These are phyloP conservation scores for Zeuzera pyrina DNA, from an alignment of 2,888 invertebrate species.

Conservation along the genomic window DNA sequence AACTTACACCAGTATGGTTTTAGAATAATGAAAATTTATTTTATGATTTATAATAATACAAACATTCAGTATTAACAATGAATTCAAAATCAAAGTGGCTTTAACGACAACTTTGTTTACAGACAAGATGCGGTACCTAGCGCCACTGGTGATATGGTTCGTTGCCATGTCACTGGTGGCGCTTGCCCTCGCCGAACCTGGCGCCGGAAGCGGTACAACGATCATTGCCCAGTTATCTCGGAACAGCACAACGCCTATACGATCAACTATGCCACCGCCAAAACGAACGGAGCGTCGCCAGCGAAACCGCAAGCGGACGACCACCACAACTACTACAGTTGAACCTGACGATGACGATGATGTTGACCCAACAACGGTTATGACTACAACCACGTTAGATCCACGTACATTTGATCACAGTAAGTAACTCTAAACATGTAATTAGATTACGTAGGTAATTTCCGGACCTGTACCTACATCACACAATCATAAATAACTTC, in stretches of 20 bases:
- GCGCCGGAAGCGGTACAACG: conserved; percentile 22
- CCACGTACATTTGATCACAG: conserved; percentile 56
- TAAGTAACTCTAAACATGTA: conserved; percentile 37
- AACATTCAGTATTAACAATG: no score
- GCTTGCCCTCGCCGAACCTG: conserved; percentile 48
- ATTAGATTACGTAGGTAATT: no score
- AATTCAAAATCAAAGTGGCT: no score
- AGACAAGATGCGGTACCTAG: conserved; percentile 49
- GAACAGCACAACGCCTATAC: conserved; percentile 15
- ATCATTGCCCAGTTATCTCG: conserved; percentile 6
- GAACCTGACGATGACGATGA: conserved; percentile 41
- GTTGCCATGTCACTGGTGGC: conserved; percentile 61
- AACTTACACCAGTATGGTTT: no score
- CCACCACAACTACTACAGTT: conserved; percentile 35
- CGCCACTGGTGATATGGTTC: conserved; percentile 64
- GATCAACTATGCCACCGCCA: conserved; percentile 20
- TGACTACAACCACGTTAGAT: conserved; percentile 47
- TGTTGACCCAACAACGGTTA: conserved; percentile 31
- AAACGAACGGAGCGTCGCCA: conserved; percentile 27
- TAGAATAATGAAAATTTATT: no score
- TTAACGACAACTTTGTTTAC: no score
- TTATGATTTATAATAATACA: no score
- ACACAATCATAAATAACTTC: no score
- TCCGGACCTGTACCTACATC: no score
- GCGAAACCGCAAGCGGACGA: conserved; percentile 37